Conservation (phyloP, 1,140 invertebrate genomes). For the Dreissena rostriformis region DNA sequence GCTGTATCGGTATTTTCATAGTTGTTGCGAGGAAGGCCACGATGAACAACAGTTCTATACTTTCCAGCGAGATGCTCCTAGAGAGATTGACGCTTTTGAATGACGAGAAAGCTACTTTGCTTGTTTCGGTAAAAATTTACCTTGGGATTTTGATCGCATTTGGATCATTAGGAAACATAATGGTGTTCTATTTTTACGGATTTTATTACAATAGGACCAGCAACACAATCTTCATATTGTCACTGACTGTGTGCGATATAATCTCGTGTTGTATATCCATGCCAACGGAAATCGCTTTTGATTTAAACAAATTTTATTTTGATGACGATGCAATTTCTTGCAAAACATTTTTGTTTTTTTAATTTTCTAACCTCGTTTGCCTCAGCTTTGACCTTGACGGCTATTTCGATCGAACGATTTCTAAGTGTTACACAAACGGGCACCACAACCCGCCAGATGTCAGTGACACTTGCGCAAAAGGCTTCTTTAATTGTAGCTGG, state of each 20-base stretch:
- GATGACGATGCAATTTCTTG: constrained; percentile 21
- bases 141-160: constrained; percentile 40
- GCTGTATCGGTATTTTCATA: too few relatives aligned
- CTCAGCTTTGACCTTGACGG: constrained; percentile 20
- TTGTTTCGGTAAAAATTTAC: constrained; percentile 44
- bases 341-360: constrained; percentile 36
- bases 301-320: constrained; percentile 34
- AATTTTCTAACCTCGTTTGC: constrained; percentile 14
- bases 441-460: too few relatives aligned
- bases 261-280: constrained; percentile 38
- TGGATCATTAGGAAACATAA: constrained; percentile 47
- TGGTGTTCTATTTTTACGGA: constrained; percentile 47
- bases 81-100: too few relatives aligned
- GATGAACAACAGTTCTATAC: too few relatives aligned
- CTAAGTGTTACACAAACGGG: too few relatives aligned
- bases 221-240: constrained; percentile 38
- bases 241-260: constrained; percentile 41
- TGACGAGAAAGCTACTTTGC: too few relatives aligned
- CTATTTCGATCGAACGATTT: constrained; percentile 43
- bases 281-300: constrained; percentile 43
- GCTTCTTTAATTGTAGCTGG: neutral
- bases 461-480: too few relatives aligned
- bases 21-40: too few relatives aligned
- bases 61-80: too few relatives aligned
- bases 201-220: constrained; percentile 12